phyloP scores from a whole-genome alignment of 1,140 invertebrate genomes.

The Micrasema minimum region DNA sequence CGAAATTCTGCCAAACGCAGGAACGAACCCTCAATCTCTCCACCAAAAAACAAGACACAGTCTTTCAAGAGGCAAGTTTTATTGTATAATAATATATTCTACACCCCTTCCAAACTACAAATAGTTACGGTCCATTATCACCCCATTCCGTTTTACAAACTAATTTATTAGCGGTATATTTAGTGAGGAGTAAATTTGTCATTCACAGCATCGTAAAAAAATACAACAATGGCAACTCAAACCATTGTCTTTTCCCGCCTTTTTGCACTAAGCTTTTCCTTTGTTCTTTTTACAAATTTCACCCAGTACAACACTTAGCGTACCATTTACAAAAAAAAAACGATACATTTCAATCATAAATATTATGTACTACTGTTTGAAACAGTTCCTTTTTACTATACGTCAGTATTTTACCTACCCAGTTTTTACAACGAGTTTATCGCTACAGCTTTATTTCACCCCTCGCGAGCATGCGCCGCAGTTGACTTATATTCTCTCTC shows the following conservation, averaged over 20 bases:
- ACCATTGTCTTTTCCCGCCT: conserved; percentile 30
- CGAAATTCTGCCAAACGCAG: conserved; percentile 95
- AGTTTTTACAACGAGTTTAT: not conserved
- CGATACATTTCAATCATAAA: not conserved
- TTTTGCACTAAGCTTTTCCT: conserved; percentile 5
- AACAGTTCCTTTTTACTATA: not conserved
- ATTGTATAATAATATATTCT: no score
- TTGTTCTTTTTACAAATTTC: conserved; percentile 2
- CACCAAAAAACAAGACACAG: conserved; percentile 90
- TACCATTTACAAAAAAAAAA: not conserved
- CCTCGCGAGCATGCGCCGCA: not conserved
- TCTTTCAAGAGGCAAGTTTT: conserved; percentile 87
- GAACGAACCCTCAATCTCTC: conserved; percentile 95
- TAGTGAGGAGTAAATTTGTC: conserved; percentile 13
- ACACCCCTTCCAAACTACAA: no score
- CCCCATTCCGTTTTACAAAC: not conserved
- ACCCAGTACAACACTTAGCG: not conserved
- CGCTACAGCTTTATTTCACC: not conserved
- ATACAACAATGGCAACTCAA: conserved; percentile 15
- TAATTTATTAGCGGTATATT: no score
- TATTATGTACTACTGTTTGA: not conserved
- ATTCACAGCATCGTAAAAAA: conserved; percentile 10
- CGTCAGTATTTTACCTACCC: not conserved
- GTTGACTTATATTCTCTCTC: conserved; percentile 29
- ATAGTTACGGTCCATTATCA: not conserved